Evolutionary conservation across 2,888 invertebrate genomes (phyloP), one percentile per base, ranked within the genome.

Genomic region (Strigamia maritima): DNA sequence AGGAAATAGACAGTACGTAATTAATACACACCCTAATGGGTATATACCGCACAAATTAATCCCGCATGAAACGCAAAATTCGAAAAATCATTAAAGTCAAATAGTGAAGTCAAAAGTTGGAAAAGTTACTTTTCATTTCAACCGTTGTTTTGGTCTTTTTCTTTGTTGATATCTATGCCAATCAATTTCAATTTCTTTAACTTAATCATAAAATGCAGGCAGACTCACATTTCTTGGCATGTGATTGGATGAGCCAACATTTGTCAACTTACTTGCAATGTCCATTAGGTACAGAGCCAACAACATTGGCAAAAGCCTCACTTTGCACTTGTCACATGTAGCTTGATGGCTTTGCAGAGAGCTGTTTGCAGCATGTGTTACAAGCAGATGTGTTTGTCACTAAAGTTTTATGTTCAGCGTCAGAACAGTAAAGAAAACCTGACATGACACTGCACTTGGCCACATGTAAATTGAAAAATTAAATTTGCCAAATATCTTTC

Each of bases 301-400:
- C 65, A 65, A 65, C 65, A 65, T 65, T 26, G 65, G 65, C 65
- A 65, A 65, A 65, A 65, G 65, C 65, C 65, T 65, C 24, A 65
- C 65, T 65, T 65, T 65, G 65, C 65, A 65, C 65, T 65, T 65
- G 65, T 65, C 65, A 65, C 65, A 26, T 65, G 65, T 65, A 22
- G 65, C 65, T 65, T 65, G 65, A 65, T 65, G 65, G 65, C 65
- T 65, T 65, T 65, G 65, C 65, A 65, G 65, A 65, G 65, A 65
- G 65, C 65, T 65, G 65, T 65, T 65, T 65, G 65, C 65, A 65
- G 65, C 65, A 65, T 65, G 65, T 65, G 65, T 65, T 65, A 65
- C 65, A 65, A 65, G 65, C 65, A 65, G 65, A 65, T 65, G 65
- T 65, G 65, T 65, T 65, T 65, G 65, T 65, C 65, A 65, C 65